Conservation (phyloP, 2,797 vertebrate species). For the Rachycentron canadum region DNA sequence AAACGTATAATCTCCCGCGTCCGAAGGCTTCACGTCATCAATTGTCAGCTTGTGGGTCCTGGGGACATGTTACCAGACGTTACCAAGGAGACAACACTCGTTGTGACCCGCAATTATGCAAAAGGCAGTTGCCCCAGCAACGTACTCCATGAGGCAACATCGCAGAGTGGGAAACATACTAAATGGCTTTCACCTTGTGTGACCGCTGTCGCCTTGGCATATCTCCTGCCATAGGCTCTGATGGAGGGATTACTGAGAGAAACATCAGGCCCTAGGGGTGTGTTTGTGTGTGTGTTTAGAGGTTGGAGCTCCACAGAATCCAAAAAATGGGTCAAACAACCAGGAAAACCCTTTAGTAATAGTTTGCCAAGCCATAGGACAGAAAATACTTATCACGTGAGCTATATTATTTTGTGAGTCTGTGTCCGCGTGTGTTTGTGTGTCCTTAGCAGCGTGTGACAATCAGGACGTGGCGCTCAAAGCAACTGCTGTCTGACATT, state of each 20-base stretch:
- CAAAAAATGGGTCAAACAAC: slow-evolving; percentile 69
- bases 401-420: slow-evolving; percentile 9
- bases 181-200: slow-evolving; percentile 74
- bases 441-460: background rate
- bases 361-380: slow-evolving; percentile 47
- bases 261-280: slow-evolving; percentile 44
- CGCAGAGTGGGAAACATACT: slow-evolving; percentile 55
- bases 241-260: slow-evolving; percentile 70
- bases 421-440: slow-evolving; percentile 1
- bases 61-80: slow-evolving; percentile 60
- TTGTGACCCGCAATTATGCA: slow-evolving; percentile 61
- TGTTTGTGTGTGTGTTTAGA: slow-evolving; percentile 28
- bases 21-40: slow-evolving; percentile 87
- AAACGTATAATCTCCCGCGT: slow-evolving; percentile 93
- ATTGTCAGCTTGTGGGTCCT: slow-evolving; percentile 92
- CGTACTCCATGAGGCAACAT: slow-evolving; percentile 53
- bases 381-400: slow-evolving; percentile 36
- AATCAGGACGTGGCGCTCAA: background rate
- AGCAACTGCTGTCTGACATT: slow-evolving; percentile 1
- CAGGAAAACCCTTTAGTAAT: slow-evolving; percentile 49
- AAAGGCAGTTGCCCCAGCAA: slow-evolving; percentile 74
- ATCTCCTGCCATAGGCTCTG: slow-evolving; percentile 53
- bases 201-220: slow-evolving; percentile 61
- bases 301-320: slow-evolving; percentile 58
- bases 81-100: slow-evolving; percentile 67